Conservation (phyloP, 2,113 vertebrate genomes). For the Nesogale talazaci region DNA sequence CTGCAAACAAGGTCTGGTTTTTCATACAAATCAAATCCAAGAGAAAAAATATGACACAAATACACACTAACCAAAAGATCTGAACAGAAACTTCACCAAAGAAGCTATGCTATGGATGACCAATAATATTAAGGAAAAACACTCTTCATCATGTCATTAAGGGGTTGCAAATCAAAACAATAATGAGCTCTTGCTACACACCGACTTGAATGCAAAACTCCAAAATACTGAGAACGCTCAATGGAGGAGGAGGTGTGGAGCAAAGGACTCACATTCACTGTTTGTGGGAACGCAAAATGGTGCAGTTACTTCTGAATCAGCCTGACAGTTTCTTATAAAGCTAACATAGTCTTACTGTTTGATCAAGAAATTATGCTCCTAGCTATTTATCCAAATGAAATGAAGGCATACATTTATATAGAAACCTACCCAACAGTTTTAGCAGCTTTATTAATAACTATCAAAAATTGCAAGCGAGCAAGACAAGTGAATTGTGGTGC, state of each 20-base stretch:
- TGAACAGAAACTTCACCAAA: not conserved
- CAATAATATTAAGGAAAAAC: not conserved
- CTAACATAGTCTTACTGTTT: not conserved
- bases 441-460: not conserved
- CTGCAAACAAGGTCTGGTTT: not conserved
- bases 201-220: not conserved
- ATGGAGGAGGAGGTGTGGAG: not conserved
- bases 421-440: not conserved
- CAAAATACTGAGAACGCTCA: not conserved
- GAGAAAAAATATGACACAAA: not conserved
- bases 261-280: not conserved
- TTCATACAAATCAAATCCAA: conserved; percentile 48
- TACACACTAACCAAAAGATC: not conserved
- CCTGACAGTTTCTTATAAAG: not conserved
- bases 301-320: no score
- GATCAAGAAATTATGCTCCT: not conserved
- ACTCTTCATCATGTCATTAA: not conserved
- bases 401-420: not conserved
- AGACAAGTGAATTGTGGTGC: not conserved
- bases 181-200: not conserved
- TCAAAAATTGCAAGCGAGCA: not conserved
- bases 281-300: not conserved
- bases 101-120: not conserved
- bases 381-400: not conserved
- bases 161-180: not conserved